phyloP scores from a whole-genome alignment of 2,888 invertebrate species.

The Himalopsyche kuldschensis region DNA sequence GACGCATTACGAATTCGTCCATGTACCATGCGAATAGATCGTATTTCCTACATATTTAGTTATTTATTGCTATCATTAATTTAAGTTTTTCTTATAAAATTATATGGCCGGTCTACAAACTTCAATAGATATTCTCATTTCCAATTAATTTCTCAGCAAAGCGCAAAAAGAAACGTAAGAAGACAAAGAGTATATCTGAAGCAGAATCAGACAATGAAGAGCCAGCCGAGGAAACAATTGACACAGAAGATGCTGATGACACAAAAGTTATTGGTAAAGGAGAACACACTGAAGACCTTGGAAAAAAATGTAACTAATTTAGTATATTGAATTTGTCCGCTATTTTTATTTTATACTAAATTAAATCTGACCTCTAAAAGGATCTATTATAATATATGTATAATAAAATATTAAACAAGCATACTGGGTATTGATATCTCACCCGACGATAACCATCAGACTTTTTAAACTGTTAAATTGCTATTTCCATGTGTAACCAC shows the following conservation, averaged over 20 bases:
- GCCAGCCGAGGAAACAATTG: slow-evolving; percentile 43
- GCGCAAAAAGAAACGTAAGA: slow-evolving; percentile 35
- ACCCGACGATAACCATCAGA: neutral
- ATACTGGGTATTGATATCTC: neutral
- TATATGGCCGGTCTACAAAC: too few species aligned
- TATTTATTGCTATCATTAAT: too few species aligned
- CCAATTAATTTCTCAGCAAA: slow-evolving; percentile 18
- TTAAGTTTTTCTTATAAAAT: too few species aligned
- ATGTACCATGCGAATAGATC: too few species aligned
- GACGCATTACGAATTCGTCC: too few species aligned
- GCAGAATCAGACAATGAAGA: slow-evolving; percentile 44
- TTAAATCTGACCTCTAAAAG: too few species aligned
- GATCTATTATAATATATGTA: too few species aligned
- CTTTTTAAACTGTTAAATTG: neutral
- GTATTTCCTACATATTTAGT: too few species aligned
- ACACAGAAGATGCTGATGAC: slow-evolving; percentile 43
- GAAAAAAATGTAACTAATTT: slow-evolving; percentile 33
- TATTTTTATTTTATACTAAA: too few species aligned
- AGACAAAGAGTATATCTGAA: slow-evolving; percentile 43
- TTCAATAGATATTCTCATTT: too few species aligned
- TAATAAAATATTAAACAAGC: neutral
- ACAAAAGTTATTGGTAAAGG: slow-evolving; percentile 39
- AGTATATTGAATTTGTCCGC: neutral
- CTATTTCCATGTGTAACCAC: neutral
- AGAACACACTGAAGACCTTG: slow-evolving; percentile 36